A percentile compares a stretch with the other conserved stretches of the same genome.
Evolutionary conservation across 2,888 invertebrate genomes (phyloP).

Genomic region (Zootermopsis nevadensis): DNA sequence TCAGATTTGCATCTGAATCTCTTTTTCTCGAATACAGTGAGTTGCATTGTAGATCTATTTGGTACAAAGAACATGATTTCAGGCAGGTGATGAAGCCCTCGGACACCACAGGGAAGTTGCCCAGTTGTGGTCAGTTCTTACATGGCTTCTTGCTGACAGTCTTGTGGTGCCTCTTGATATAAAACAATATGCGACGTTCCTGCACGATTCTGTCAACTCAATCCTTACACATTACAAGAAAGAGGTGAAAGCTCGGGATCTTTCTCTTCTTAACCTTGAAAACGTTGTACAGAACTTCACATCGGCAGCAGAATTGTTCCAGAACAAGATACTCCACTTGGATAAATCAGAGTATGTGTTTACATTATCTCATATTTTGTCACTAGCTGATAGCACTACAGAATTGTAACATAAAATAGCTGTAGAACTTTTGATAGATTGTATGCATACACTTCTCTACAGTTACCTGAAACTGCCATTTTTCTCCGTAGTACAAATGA

Average conservation of each 20-base stretch:
- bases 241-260: not conserved
- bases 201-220: slow-evolving; percentile 1
- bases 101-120: slow-evolving; percentile 3
- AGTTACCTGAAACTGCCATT: not conserved
- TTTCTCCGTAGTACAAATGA: not conserved
- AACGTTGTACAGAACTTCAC: not conserved
- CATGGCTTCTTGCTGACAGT: slow-evolving; percentile 35
- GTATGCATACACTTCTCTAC: not conserved
- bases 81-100: not conserved
- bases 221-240: slow-evolving; percentile 4
- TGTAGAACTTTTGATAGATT: not conserved
- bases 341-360: slow-evolving; percentile 1
- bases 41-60: too few species aligned
- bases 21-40: too few species aligned
- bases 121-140: slow-evolving; percentile 25
- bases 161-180: slow-evolving; percentile 21
- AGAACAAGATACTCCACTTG: not conserved
- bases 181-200: slow-evolving; percentile 22
- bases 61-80: too few species aligned
- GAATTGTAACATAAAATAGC: not conserved
- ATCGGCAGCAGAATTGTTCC: not conserved
- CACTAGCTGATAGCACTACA: not conserved
- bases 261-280: not conserved
- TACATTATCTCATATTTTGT: not conserved
- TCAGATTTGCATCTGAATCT: too few species aligned